Evolutionary conservation across 2,113 vertebrate genomes (phyloP), one percentile per base, ranked within the genome.

Genomic region (Lucifuga dentata): DNA sequence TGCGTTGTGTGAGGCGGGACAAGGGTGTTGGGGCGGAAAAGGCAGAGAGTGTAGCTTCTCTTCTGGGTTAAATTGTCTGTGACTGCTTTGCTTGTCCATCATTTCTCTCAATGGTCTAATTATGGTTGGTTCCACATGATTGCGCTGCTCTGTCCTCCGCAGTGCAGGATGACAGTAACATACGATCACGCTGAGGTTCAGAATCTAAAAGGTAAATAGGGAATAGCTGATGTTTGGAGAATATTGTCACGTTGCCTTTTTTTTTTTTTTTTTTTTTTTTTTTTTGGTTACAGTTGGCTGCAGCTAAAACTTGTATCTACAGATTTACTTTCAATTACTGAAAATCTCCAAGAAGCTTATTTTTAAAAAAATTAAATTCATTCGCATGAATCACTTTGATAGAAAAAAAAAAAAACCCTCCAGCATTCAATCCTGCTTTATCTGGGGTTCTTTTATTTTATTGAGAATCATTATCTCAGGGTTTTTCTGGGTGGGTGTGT

Each of bases 101-200:
- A 89, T 80, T 73, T 78, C 62, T 70, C 80, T 83, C 84, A n/a
- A 11, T n/a, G 33, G 79, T 78, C 81, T 85, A 89, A 90, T 91
- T 87, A 87, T 79, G 80, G 73, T 12, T 0, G 41, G 90, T 89
- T 89, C 86, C 84, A 86, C 80, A 80, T 81, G 82, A 67, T 41
- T 83, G 45, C 73, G 23, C 66, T 0, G 36, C 71, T 59, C 49
- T 44, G 57, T 76, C 81, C 76, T 72, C 63, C 51, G 76, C 74
- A 7, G 43, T 6, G 66, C 48, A 55, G 51, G 36, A 35, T 15
- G 40, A 62, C 2, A 38, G 59, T 44, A 70, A 81, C 12, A 11
- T 20, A 62, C 4, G 7, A 21, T 41, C 40, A 8, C 55, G 32
- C 32, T 13, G 61, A 65, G 69, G 71, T 23, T 39, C 23, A 36